phyloP scores from a whole-genome alignment of 2,888 invertebrate species.

The Drosophila affinis region DNA sequence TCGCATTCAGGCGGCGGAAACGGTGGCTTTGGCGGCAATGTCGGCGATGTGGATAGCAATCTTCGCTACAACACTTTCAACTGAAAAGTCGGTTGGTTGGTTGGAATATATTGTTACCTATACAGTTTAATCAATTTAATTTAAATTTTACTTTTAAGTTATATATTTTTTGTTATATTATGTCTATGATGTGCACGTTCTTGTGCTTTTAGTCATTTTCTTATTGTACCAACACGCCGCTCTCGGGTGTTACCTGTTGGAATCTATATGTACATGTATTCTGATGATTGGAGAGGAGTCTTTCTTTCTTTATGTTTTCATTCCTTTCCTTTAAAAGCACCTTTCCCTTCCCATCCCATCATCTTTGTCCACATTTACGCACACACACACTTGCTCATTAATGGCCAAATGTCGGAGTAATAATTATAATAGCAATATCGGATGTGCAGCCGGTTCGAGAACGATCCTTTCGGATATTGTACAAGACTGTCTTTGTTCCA shows the following conservation, averaged over 20 bases:
- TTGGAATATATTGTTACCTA: slow-evolving; percentile 58
- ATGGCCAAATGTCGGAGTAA: slow-evolving; percentile 68
- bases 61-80: slow-evolving; percentile 79
- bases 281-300: slow-evolving; percentile 2
- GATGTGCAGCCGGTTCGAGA: slow-evolving; percentile 19
- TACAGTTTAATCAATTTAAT: slow-evolving; percentile 65
- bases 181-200: slow-evolving; percentile 38
- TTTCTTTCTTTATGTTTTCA: slow-evolving; percentile 25
- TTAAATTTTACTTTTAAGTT: slow-evolving; percentile 53
- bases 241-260: background rate
- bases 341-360: slow-evolving; percentile 5
- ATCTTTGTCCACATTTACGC: slow-evolving; percentile 52
- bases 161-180: slow-evolving; percentile 41
- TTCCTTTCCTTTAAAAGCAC: slow-evolving; percentile 3
- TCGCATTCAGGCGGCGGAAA: slow-evolving; percentile 9
- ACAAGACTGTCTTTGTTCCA: slow-evolving; percentile 79
- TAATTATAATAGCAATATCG: slow-evolving; percentile 44
- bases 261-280: slow-evolving; percentile 7
- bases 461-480: slow-evolving; percentile 45
- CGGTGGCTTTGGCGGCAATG: slow-evolving; percentile 53
- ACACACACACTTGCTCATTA: slow-evolving; percentile 61
- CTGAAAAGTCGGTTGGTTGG: slow-evolving; percentile 44
- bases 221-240: slow-evolving; percentile 24
- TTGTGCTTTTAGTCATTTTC: slow-evolving; percentile 54
- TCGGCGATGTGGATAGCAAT: slow-evolving; percentile 77